Evolutionary conservation across 2,797 vertebrate species (phyloP).

Genomic region (Scomberomorus guttatus): DNA sequence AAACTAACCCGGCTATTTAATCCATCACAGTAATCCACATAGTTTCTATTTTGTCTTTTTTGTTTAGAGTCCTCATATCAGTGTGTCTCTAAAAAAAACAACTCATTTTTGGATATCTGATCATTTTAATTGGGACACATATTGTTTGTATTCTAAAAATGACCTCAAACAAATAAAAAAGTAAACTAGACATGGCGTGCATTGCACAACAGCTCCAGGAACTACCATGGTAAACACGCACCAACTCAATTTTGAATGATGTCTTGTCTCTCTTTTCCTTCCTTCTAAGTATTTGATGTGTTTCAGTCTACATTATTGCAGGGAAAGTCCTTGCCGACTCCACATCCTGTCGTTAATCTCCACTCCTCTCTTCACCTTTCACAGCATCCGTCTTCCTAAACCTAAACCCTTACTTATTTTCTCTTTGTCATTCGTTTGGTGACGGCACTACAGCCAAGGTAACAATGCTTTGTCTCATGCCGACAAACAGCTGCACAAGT

Average conservation of each 20-base stretch:
- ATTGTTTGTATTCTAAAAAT: neutral
- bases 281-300: neutral
- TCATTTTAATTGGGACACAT: too few species aligned
- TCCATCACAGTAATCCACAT: neutral
- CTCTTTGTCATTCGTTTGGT: neutral
- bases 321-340: constrained; percentile 17
- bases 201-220: constrained; percentile 9
- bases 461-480: neutral
- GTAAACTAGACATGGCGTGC: too few species aligned
- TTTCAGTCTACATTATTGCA: constrained; percentile 17
- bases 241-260: neutral
- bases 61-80: neutral
- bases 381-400: neutral
- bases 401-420: neutral
- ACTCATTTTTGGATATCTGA: too few species aligned
- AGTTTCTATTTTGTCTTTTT: neutral
- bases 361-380: neutral
- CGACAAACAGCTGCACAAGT: constrained; percentile 5
- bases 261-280: constrained; percentile 12
- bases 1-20: neutral
- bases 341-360: constrained; percentile 28
- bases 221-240: neutral
- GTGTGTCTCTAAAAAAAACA: too few species aligned
- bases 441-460: neutral
- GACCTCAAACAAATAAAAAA: neutral